These are phyloP conservation scores for Neodiprion lecontei DNA, from an alignment of 1,140 invertebrate genomes.

Conservation along the genomic window DNA sequence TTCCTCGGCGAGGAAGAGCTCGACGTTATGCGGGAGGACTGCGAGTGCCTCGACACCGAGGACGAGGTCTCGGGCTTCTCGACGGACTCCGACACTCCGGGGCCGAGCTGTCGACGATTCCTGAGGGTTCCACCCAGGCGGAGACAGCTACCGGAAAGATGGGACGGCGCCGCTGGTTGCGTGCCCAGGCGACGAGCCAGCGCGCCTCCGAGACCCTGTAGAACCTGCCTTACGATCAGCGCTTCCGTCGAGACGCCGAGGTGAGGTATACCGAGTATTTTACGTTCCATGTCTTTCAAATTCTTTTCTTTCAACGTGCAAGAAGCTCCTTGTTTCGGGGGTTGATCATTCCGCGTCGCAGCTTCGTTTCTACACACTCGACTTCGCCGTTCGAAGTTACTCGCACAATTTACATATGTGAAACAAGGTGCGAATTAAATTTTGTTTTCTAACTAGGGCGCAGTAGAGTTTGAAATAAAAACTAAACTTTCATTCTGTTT, in stretches of 20 bases:
- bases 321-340: too few species aligned
- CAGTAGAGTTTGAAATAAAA: too few species aligned
- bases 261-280: conserved; percentile 25
- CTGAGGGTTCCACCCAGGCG: conserved; percentile 53
- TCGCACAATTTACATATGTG: too few species aligned
- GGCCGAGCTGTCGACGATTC: conserved; percentile 49
- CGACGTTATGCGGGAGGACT: conserved; percentile 60
- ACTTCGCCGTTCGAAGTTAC: too few species aligned
- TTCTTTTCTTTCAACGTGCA: too few species aligned
- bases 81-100: conserved; percentile 74
- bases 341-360: too few species aligned
- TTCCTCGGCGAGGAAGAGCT: conserved; percentile 59
- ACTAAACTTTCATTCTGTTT: too few species aligned
- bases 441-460: too few species aligned
- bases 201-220: conserved; percentile 33
- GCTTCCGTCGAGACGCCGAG: conserved; percentile 56
- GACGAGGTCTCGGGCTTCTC: conserved; percentile 82
- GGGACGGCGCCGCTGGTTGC: conserved; percentile 54
- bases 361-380: too few species aligned
- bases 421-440: too few species aligned
- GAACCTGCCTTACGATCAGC: conserved; percentile 56
- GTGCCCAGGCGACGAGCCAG: conserved; percentile 52
- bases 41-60: conserved; percentile 72
- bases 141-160: conserved; percentile 50
- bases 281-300: too few species aligned